Evolutionary conservation across 2,113 vertebrate species (phyloP).

Genomic region (Galemys pyrenaicus): DNA sequence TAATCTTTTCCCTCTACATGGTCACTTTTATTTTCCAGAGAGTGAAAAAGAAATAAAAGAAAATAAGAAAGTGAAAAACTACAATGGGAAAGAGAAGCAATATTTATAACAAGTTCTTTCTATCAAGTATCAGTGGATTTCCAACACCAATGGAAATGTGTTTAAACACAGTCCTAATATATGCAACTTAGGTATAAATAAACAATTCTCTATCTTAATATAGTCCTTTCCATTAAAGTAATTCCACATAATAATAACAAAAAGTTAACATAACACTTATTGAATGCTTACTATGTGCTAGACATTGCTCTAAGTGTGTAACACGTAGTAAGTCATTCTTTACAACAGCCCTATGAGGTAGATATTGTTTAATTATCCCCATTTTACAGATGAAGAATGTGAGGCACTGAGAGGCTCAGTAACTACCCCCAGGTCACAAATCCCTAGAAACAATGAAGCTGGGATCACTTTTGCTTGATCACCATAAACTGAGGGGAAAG

Average conservation of each 20-base stretch:
- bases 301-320: neutral
- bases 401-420: neutral
- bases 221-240: conserved; percentile 10
- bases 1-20: neutral
- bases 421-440: neutral
- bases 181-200: neutral
- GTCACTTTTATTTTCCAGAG: conserved; percentile 52
- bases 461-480: neutral
- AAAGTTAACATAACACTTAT: neutral
- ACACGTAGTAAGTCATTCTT: neutral
- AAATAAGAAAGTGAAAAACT: neutral
- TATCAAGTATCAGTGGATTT: neutral
- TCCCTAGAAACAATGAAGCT: neutral
- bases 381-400: neutral
- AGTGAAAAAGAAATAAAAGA: conserved; percentile 22
- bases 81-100: neutral
- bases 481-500: neutral
- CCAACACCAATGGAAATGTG: neutral
- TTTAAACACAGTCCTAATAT: conserved; percentile 7
- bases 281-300: neutral
- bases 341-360: neutral
- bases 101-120: conserved; percentile 5
- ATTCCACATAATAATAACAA: neutral
- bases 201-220: conserved; percentile 10
- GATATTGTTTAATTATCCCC: neutral